Conservation (phyloP, 1,140 invertebrate species). For the Drosophila guanche region DNA sequence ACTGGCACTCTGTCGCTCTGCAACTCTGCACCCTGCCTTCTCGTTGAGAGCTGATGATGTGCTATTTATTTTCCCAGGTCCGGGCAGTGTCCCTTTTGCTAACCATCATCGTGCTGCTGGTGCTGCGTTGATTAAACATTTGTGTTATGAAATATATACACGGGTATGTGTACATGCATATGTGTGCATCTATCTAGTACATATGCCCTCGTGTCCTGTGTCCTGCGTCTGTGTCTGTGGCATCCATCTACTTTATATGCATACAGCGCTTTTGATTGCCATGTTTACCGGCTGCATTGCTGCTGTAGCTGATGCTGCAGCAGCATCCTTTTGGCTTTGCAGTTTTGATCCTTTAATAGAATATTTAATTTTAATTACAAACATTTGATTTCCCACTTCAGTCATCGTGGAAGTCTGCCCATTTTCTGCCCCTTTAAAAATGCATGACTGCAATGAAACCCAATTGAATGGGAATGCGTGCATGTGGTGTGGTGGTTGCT, state of each 20-base stretch:
- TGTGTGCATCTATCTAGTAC: conserved; percentile 3
- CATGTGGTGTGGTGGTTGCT: conserved; percentile 8
- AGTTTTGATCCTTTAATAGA: conserved; percentile 82
- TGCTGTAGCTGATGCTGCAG: conserved; percentile 16
- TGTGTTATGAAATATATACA: conserved; percentile 73
- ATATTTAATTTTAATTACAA: conserved; percentile 83
- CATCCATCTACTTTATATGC: conserved; percentile 45
- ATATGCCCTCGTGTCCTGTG: not conserved
- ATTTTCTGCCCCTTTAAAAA: conserved; percentile 58
- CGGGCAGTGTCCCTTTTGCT: conserved; percentile 19
- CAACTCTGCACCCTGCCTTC: not conserved
- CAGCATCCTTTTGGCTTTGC: conserved; percentile 70
- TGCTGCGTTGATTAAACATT: conserved; percentile 75
- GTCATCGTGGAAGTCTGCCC: conserved; percentile 5
- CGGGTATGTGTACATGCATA: conserved; percentile 2
- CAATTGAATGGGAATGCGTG: conserved; percentile 59
- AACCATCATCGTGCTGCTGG: conserved; percentile 9
- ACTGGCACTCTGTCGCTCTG: not conserved
- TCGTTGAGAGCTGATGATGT: conserved; percentile 54
- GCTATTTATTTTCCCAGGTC: conserved; percentile 62
- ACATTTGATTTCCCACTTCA: conserved; percentile 82
- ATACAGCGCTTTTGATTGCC: conserved; percentile 68
- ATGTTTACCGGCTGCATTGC: conserved; percentile 68
- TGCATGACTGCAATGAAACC: conserved; percentile 49
- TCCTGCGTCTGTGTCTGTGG: too few species aligned